phyloP scores from a whole-genome alignment of 1,140 invertebrate species.

The Drosophila sturtevanti region DNA sequence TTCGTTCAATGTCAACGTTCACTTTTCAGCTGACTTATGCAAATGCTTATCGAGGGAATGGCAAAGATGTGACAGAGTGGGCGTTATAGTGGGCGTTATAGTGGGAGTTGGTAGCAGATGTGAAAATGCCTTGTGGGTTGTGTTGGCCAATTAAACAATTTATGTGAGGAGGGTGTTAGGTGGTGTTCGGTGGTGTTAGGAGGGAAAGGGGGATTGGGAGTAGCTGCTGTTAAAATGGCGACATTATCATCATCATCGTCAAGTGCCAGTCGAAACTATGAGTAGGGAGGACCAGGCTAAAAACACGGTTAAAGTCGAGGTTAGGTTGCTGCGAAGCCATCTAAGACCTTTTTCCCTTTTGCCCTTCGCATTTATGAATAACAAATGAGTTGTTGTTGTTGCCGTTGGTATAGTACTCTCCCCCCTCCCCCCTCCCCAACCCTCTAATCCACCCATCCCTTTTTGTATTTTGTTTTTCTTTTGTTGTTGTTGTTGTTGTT shows the following conservation, averaged over 20 bases:
- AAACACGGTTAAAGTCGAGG: not conserved
- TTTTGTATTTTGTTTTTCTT: too few species aligned
- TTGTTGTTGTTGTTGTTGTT: conserved; percentile 23
- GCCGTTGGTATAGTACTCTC: not conserved
- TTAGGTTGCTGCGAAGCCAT: not conserved
- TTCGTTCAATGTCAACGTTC: conserved; percentile 72
- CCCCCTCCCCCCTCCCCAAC: not conserved
- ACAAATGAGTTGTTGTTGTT: conserved; percentile 55
- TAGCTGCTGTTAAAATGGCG: too few species aligned
- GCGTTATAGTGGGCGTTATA: not conserved
- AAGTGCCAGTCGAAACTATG: not conserved
- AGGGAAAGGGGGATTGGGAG: too few species aligned
- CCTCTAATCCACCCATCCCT: too few species aligned
- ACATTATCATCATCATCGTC: conserved; percentile 37
- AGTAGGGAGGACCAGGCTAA: not conserved
- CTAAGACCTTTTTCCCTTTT: conserved; percentile 40
- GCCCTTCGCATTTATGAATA: conserved; percentile 75
- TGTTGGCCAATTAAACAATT: conserved; percentile 80
- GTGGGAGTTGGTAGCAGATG: not conserved
- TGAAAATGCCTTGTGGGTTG: conserved; percentile 1
- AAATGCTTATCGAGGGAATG: conserved; percentile 42
- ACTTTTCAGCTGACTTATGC: conserved; percentile 71
- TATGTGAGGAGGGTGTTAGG: conserved; percentile 36
- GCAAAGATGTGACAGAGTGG: not conserved
- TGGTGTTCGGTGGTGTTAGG: too few species aligned